A percentile compares a stretch with the other conserved stretches of the same genome.
These are phyloP conservation scores for Anguilla megastoma DNA, from an alignment of 2,797 vertebrate genomes.

Conservation along the genomic window DNA sequence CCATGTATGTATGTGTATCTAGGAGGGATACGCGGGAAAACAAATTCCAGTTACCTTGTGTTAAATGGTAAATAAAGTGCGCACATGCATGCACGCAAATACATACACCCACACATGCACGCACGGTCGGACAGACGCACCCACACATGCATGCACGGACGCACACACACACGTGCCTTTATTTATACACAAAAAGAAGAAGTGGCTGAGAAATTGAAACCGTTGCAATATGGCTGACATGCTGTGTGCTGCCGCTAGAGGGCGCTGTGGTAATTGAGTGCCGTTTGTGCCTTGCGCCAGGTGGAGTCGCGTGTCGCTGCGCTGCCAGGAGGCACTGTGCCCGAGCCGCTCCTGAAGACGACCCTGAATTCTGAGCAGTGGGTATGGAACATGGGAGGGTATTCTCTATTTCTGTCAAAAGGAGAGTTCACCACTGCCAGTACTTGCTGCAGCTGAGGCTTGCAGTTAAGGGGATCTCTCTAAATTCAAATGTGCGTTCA, in stretches of 20 bases:
- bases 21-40: neutral
- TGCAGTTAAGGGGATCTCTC: no score
- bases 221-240: neutral
- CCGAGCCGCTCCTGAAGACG: slow-evolving; percentile 61
- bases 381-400: slow-evolving; percentile 57
- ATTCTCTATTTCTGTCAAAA: neutral
- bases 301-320: slow-evolving; percentile 60
- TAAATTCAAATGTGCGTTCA: no score
- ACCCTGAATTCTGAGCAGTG: slow-evolving; percentile 68
- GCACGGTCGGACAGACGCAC: no score
- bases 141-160: neutral
- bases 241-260: neutral
- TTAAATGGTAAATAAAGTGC: no score
- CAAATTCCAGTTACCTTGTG: neutral
- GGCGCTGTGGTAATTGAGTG: neutral
- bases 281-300: slow-evolving; percentile 46
- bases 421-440: neutral
- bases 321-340: slow-evolving; percentile 55
- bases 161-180: neutral
- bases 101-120: neutral
- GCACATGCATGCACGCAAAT: neutral
- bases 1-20: neutral
- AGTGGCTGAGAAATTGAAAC: neutral
- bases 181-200: neutral
- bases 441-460: no score